Percentiles rank a stretch among this genome's conserved stretches.
Conservation (phyloP, 1,140 invertebrate genomes). For the Megalopta genalis region DNA sequence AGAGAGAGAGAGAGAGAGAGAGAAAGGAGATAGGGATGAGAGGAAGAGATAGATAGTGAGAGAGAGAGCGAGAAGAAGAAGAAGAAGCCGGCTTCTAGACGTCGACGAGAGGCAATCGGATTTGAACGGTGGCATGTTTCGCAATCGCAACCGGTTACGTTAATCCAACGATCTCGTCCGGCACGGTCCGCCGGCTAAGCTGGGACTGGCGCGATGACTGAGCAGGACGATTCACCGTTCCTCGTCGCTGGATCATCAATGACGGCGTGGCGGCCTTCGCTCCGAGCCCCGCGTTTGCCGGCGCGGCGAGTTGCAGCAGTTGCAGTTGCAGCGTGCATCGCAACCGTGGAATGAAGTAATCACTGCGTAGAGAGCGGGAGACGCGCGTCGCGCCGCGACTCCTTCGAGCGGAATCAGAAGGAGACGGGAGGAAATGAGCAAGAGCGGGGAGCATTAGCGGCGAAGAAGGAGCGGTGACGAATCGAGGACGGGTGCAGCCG, state of each 20-base stretch:
- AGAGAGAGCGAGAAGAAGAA: too few relatives aligned
- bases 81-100: neutral
- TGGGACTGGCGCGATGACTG: conserved; percentile 9
- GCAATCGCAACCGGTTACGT: conserved; percentile 39
- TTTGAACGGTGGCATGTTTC: conserved; percentile 4
- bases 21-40: too few relatives aligned
- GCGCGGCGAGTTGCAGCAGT: too few relatives aligned
- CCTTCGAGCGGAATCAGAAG: neutral
- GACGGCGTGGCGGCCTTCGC: conserved; percentile 40
- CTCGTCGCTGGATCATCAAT: conserved; percentile 34
- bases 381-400: neutral
- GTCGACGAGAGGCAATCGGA: neutral
- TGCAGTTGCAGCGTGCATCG: neutral
- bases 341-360: neutral
- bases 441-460: conserved; percentile 18
- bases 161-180: conserved; percentile 35
- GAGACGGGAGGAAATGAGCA: neutral
- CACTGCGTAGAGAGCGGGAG: neutral
- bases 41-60: too few relatives aligned
- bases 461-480: conserved; percentile 61
- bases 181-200: conserved; percentile 19
- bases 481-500: conserved; percentile 60
- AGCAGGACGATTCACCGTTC: conserved; percentile 17
- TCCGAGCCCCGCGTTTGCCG: too few relatives aligned
- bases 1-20: too few relatives aligned